Evolutionary conservation across 1,140 invertebrate genomes (phyloP), one percentile per base, ranked within the genome.

Genomic region (Pygmarrhopalites habei): DNA sequence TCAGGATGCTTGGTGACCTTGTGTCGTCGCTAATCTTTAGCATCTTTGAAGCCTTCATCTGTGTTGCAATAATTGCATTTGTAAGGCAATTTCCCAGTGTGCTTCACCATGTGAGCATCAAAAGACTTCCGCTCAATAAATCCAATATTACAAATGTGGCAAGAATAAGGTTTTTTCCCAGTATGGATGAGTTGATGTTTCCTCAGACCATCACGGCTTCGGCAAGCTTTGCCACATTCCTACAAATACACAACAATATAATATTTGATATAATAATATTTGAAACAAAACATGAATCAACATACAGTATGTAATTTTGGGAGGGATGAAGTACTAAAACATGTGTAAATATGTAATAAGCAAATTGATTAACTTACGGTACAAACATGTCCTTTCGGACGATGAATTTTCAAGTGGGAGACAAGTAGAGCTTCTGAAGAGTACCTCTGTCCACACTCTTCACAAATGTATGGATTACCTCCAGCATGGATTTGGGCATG

Each of bases 141-240:
- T 7, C 79, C 79, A 67, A 86, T 85, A 15, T 80, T 77, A 69
- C 86, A 88, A 21, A 85, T 75, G 49, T 79, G 77, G 70, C 82
- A 83, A 35, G 77, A 72, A 64, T 80, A 83, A 51, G 83, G 84
- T 67, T 84, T 83, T 7, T 83, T 81, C 63, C 84, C 82, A 2
- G 78, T 80, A 68, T 85, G 84, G 19, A 73, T 76, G 30, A 67
- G 41, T 1, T 76, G 71, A 61, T 82, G 81, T 2, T 76, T 77
- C 1, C 73, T 67, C 1, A 80, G 44, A 35, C 60, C 65, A n/a
- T 67, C 65, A 0, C 56, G 28, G n/a, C 62, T 64, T 12, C 65
- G 60, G 41, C 55, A 67, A 10, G 60, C 60, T 56, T 63, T 67
- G 1, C 58, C 58, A 51, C 65, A 67, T 41, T 44, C 21, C 65